Conservation (phyloP, 2,888 invertebrate species). For the Coecobrya sp. region DNA sequence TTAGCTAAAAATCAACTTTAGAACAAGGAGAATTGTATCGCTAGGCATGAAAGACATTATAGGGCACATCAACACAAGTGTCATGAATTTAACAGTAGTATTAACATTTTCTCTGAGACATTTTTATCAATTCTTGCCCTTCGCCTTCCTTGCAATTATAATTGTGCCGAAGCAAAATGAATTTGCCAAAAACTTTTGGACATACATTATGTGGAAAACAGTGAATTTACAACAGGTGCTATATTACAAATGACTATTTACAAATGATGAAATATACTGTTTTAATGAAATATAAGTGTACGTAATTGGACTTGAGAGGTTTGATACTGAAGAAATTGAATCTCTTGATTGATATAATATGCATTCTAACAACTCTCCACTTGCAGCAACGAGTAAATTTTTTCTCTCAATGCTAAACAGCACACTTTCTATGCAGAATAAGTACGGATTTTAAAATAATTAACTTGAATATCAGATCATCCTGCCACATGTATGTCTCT, state of each 20-base stretch:
- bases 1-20: not conserved
- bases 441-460: not conserved
- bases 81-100: not conserved
- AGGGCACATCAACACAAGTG: constrained; percentile 37
- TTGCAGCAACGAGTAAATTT: not conserved
- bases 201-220: not conserved
- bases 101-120: not conserved
- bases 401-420: not conserved
- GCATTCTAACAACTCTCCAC: not conserved
- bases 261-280: not conserved
- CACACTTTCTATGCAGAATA: not conserved
- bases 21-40: not conserved
- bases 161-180: constrained; percentile 30
- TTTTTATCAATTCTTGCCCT: not conserved
- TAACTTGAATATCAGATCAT: constrained; percentile 35
- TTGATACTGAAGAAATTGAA: too few relatives aligned
- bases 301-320: too few relatives aligned
- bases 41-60: constrained; percentile 14
- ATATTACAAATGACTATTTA: not conserved
- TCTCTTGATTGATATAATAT: too few relatives aligned
- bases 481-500: constrained; percentile 36
- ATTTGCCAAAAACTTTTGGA: constrained; percentile 18
- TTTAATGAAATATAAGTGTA: not conserved
- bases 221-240: not conserved
- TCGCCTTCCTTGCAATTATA: not conserved